Evolutionary conservation across 1,140 invertebrate species (phyloP).

Genomic region (Bombus superbus): DNA sequence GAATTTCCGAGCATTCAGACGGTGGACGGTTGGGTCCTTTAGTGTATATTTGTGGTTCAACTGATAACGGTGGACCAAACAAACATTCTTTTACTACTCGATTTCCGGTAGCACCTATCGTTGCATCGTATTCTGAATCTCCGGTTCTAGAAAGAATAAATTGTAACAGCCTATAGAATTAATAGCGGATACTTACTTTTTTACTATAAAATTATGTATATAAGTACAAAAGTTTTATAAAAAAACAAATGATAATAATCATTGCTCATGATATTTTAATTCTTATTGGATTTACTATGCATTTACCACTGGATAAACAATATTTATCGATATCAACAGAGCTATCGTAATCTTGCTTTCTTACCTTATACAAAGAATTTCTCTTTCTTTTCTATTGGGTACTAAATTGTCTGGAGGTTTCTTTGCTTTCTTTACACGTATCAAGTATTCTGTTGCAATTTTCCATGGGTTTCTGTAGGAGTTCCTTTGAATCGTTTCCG

Average conservation of each 20-base stretch:
- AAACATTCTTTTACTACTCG: slow-evolving; percentile 53
- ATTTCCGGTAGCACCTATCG: slow-evolving; percentile 61
- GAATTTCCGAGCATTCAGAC: slow-evolving; percentile 34
- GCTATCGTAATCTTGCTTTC: not conserved
- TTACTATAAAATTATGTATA: not conserved
- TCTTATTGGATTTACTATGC: not conserved
- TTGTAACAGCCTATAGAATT: not conserved
- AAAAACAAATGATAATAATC: not conserved
- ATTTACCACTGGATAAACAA: not conserved
- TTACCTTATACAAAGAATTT: slow-evolving; percentile 69
- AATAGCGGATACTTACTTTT: not conserved
- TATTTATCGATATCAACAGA: not conserved
- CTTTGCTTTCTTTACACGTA: slow-evolving; percentile 7
- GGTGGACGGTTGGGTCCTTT: not conserved
- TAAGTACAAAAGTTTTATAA: slow-evolving; percentile 1
- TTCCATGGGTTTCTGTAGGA: slow-evolving; percentile 65
- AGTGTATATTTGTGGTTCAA: slow-evolving; percentile 20
- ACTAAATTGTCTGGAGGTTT: slow-evolving; percentile 63
- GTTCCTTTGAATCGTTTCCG: slow-evolving; percentile 65
- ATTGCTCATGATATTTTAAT: not conserved
- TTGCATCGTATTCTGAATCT: slow-evolving; percentile 64
- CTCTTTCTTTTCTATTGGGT: slow-evolving; percentile 66
- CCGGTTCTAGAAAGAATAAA: slow-evolving; percentile 65
- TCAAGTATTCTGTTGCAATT: slow-evolving; percentile 19
- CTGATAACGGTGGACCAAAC: slow-evolving; percentile 22